These are phyloP conservation scores for Sphinx pinastri DNA, from an alignment of 2,888 invertebrate genomes.

Conservation along the genomic window DNA sequence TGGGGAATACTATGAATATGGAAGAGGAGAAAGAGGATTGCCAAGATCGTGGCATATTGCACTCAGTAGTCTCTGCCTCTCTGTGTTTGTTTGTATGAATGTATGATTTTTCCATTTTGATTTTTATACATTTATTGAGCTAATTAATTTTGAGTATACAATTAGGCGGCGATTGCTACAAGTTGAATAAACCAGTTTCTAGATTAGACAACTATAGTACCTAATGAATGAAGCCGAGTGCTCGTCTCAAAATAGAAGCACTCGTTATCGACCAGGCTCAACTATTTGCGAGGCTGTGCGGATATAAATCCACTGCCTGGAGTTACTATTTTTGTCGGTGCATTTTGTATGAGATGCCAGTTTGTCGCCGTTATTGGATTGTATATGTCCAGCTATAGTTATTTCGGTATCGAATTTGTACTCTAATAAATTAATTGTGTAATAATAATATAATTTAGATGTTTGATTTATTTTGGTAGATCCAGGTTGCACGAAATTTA, in stretches of 20 bases:
- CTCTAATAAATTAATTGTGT: background rate
- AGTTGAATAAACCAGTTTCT: background rate
- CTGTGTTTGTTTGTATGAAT: no score
- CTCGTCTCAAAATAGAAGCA: conserved; percentile 7
- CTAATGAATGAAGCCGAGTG: conserved; percentile 17
- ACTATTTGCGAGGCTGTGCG: conserved; percentile 4
- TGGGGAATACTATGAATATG: no score
- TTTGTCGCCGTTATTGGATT: background rate
- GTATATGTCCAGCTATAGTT: background rate
- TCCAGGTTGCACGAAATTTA: no score
- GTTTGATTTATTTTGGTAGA: no score
- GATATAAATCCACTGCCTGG: conserved; percentile 2
- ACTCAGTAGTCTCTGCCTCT: no score
- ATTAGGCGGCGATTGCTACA: background rate
- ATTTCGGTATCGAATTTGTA: background rate
- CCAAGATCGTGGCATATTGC: no score
- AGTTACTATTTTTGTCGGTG: conserved; percentile 38
- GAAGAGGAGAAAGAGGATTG: no score
- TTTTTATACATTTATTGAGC: no score
- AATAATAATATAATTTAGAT: no score
- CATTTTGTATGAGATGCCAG: conserved; percentile 40
- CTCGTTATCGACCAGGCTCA: conserved; percentile 6
- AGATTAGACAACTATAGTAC: background rate
- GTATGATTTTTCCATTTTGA: no score
- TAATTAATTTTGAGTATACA: no score